These are phyloP conservation scores for Coelogynopora nodosa DNA, from an alignment of 2,888 invertebrate genomes.

Conservation along the genomic window DNA sequence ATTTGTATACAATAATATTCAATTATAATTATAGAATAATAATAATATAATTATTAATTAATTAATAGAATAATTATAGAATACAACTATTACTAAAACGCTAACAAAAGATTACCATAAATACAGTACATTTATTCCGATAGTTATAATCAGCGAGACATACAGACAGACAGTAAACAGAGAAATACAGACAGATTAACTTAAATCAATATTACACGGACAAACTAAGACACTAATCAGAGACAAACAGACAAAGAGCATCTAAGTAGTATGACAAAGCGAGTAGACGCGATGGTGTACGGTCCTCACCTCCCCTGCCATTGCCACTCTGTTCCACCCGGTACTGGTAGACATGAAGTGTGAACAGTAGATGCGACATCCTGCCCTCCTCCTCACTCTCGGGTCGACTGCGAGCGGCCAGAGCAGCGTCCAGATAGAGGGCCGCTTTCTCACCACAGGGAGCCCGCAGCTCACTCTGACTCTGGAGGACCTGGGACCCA, in stretches of 20 bases:
- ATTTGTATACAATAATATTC: too few relatives aligned
- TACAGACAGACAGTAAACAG: too few relatives aligned
- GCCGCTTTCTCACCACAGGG: slow-evolving; percentile 92
- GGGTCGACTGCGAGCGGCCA: slow-evolving; percentile 66
- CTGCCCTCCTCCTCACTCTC: slow-evolving; percentile 69
- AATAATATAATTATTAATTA: too few relatives aligned
- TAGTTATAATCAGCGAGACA: too few relatives aligned
- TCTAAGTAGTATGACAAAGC: neutral
- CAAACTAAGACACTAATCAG: neutral
- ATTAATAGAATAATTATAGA: too few relatives aligned
- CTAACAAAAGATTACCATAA: too few relatives aligned
- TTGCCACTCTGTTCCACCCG: slow-evolving; percentile 76
- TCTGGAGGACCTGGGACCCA: slow-evolving; percentile 73
- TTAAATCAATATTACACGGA: too few relatives aligned
- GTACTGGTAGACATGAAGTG: slow-evolving; percentile 92
- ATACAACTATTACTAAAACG: too few relatives aligned
- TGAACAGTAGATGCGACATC: slow-evolving; percentile 88
- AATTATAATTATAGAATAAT: too few relatives aligned
- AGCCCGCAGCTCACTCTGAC: slow-evolving; percentile 85
- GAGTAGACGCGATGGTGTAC: too few relatives aligned
- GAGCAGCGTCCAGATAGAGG: slow-evolving; percentile 86
- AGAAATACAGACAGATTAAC: too few relatives aligned
- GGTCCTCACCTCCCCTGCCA: slow-evolving; percentile 63
- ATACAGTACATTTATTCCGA: too few relatives aligned
- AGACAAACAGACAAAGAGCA: neutral